Base-by-base conservation (phyloP, 2,888 invertebrate species). In the Agelastica alni region DNA sequence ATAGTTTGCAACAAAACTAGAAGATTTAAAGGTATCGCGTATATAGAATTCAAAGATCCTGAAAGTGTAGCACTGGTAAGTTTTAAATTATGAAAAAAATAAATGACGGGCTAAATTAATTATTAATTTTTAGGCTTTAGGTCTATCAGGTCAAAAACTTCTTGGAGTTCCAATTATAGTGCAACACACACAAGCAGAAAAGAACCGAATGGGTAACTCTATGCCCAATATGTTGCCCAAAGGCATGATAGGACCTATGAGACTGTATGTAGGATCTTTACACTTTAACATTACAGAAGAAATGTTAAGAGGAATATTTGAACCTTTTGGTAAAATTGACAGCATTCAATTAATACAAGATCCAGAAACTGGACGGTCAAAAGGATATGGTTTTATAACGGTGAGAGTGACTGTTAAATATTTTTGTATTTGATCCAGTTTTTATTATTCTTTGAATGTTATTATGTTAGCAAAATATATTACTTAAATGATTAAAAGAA, bases 231-330 rank as follows among this genome's bases (percentile, higher is more conserved):
- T 92, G 68, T 87, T 91, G 79, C 92, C 93, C 53, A 91, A 93
- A 75, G 88, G 89, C 49, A 90, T 90, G 77, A 88, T 89, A 42
- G 97, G 98, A 12, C 98, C 98, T 1, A 96, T 98, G 86, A 85
- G 96, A 69, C 80, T 99, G 5, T 98, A 98, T 79, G 96, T 99
- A 49, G 98, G 98, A 20, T 97, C 97, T 12, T 79, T 99, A 51
- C 98, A 99, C 79, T 97, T 96, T 74, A 97, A 98, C 76, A 98
- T 99, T 63, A 96, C 95, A 4, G 98, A 99, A 79, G 98, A 98
- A 61, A 99, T 99, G 99, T 80, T 99, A 51, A 81, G 91, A 52
- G 96, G 96, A 17, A 98, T 99, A 64, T 99, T 99, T 79, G 98
- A 99, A 77, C 97, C 97, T 0, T 98, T 98, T 79, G 98, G 98